phyloP scores from a whole-genome alignment of 2,113 vertebrate genomes.

The Smithornis capensis region DNA sequence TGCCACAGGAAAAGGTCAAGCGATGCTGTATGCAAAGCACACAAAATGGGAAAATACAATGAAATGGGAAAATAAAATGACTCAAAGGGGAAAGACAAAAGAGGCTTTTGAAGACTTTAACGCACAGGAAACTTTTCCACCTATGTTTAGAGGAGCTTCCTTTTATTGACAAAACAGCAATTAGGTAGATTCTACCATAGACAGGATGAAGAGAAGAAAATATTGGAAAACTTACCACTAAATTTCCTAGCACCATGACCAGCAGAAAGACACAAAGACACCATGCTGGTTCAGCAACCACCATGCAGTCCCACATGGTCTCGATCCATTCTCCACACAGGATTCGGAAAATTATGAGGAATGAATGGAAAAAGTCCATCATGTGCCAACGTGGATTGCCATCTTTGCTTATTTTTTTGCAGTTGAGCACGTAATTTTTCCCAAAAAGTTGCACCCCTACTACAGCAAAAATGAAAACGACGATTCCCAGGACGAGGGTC shows the following conservation, averaged over 20 bases:
- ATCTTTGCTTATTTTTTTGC: conserved; percentile 56
- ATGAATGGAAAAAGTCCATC: conserved; percentile 95
- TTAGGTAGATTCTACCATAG: neutral
- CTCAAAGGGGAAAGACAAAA: neutral
- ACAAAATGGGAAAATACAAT: neutral
- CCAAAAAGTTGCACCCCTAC: conserved; percentile 96
- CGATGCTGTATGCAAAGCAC: neutral
- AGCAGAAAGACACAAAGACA: conserved; percentile 94
- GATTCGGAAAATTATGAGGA: conserved; percentile 92
- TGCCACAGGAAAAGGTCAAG: neutral
- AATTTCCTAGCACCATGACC: conserved; percentile 95
- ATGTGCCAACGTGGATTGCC: conserved; percentile 91
- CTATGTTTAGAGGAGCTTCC: neutral
- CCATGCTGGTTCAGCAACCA: conserved; percentile 83
- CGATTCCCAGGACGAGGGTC: conserved; percentile 93
- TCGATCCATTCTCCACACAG: conserved; percentile 98
- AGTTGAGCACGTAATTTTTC: conserved; percentile 72
- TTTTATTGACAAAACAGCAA: neutral
- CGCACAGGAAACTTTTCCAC: neutral
- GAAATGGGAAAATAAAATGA: neutral
- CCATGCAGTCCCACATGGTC: conserved; percentile 99
- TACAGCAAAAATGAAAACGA: conserved; percentile 96
- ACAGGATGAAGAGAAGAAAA: neutral
- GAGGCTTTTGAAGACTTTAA: neutral
- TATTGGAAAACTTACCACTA: conserved; percentile 85